These are phyloP conservation scores for Plodia interpunctella DNA, from an alignment of 1,140 invertebrate genomes.

Conservation along the genomic window DNA sequence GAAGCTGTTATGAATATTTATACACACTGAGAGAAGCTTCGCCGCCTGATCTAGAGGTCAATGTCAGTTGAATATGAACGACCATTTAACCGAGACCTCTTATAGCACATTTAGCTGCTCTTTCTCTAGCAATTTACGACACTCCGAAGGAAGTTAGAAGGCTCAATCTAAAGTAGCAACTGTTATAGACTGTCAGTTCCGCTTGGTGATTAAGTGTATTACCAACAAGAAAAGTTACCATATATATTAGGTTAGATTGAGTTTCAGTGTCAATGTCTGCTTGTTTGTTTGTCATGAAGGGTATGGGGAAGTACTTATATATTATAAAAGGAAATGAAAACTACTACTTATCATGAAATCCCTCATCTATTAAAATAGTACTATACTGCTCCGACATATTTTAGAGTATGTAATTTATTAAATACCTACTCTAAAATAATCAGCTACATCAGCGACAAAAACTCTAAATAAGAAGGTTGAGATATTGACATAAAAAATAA, in stretches of 20 bases:
- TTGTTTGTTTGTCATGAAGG: too few species aligned
- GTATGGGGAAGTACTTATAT: neutral
- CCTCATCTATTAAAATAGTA: too few species aligned
- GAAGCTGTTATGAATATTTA: slow-evolving; percentile 51
- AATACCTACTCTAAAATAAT: too few species aligned
- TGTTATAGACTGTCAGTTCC: slow-evolving; percentile 30
- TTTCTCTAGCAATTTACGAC: slow-evolving; percentile 20
- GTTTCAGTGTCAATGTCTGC: slow-evolving; percentile 20
- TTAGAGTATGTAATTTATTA: too few species aligned
- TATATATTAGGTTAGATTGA: slow-evolving; percentile 17
- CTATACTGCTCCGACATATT: too few species aligned
- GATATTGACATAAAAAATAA: too few species aligned
- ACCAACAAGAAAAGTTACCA: slow-evolving; percentile 17
- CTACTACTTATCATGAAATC: too few species aligned
- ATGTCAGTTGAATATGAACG: slow-evolving; percentile 47
- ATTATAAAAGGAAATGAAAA: too few species aligned
- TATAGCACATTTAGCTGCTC: slow-evolving; percentile 22
- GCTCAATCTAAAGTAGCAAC: slow-evolving; percentile 22
- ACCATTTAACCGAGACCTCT: slow-evolving; percentile 29
- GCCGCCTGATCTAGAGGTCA: slow-evolving; percentile 54
- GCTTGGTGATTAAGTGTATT: slow-evolving; percentile 24
- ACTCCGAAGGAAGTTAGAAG: slow-evolving; percentile 19
- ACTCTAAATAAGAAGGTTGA: too few species aligned
- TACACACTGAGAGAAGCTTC: slow-evolving; percentile 39
- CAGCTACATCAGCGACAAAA: too few species aligned